Evolutionary conservation across 30 jellyfish, hydroid and myxozoan genomes (phyloP).

Genomic region (Aurelia sp.): DNA sequence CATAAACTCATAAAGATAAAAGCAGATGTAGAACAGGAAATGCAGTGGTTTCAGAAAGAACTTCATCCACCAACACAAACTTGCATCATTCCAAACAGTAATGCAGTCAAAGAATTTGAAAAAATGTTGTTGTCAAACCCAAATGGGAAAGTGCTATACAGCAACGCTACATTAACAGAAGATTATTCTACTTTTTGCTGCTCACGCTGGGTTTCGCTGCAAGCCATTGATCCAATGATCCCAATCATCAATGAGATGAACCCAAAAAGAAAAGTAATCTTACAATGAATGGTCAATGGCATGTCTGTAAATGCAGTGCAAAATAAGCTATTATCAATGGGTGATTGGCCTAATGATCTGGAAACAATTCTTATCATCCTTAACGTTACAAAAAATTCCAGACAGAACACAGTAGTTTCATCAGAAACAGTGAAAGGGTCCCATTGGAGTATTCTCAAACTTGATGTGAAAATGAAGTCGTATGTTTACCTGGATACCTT

Average conservation of each 20-base stretch:
- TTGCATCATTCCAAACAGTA: not conserved
- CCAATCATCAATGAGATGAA: conserved; percentile 1
- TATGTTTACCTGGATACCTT: no score
- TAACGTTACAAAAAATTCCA: no score
- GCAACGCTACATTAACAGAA: not conserved
- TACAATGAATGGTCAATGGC: not conserved
- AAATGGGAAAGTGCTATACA: conserved; percentile 1
- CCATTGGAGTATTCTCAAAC: no score
- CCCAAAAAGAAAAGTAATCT: conserved; percentile 3
- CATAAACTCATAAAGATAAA: not conserved
- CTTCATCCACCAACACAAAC: not conserved
- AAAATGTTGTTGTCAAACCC: not conserved
- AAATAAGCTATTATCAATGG: no score
- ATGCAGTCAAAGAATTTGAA: not conserved
- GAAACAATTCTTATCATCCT: no score
- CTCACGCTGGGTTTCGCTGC: not conserved
- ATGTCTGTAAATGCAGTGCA: not conserved
- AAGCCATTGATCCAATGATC: conserved; percentile 8
- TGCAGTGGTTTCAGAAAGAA: conserved; percentile 7
- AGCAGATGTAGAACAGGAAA: conserved; percentile 4
- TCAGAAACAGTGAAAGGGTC: no score
- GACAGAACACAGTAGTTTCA: no score
- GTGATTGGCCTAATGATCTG: no score
- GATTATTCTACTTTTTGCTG: not conserved
- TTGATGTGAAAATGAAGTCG: no score